Evolutionary conservation across 1,140 invertebrate genomes (phyloP), one percentile per base, ranked within the genome.

Genomic region (Heliconius melpomene): DNA sequence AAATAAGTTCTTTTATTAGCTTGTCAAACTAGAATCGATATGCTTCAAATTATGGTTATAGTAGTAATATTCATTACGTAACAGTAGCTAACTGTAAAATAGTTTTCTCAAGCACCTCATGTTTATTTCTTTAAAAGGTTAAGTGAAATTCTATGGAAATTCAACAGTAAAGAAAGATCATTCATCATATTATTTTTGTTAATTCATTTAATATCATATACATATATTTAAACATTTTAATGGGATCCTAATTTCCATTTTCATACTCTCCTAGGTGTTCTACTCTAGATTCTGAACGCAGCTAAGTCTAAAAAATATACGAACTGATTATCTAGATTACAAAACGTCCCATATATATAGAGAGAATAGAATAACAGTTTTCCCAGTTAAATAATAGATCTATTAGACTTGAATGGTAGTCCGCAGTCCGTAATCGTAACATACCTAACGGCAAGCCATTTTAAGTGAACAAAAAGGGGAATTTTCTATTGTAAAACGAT

Each of bases 401-500:
- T 52, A 77, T 77, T 73, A 40, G 23, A 38, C 60, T 54, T 52
- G 7, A 76, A 77, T 46, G 23, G 74, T 50, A 8, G 18, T 66
- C 13, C 71, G 26, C 32, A 66, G 79, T 79, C 77, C 52, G 52
- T 60, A 78, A 76, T 78, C 66, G 50, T 78, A 72, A 83, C 72
- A 79, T 74, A 74, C 57, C 71, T 81, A 83, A 83, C 77, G 79
- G 79, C 79, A 78, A 83, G 75, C 20, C 29, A 77, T 71, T 77
- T 83, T 75, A 77, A 79, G 57, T 77, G 71, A 54, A 81, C 72
- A 79, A 84, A 86, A 84, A 80, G 77, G 70, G 75, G 74, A 83
- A 81, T 83, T 79, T 75, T 77, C 76, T 82, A 82, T 82, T 84
- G 74, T 81, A 73, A 82, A 84, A 82, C 72, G 57, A 77, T 80